These are phyloP conservation scores for Drosophila neocordata DNA, from an alignment of 1,140 invertebrate species.

Conservation along the genomic window DNA sequence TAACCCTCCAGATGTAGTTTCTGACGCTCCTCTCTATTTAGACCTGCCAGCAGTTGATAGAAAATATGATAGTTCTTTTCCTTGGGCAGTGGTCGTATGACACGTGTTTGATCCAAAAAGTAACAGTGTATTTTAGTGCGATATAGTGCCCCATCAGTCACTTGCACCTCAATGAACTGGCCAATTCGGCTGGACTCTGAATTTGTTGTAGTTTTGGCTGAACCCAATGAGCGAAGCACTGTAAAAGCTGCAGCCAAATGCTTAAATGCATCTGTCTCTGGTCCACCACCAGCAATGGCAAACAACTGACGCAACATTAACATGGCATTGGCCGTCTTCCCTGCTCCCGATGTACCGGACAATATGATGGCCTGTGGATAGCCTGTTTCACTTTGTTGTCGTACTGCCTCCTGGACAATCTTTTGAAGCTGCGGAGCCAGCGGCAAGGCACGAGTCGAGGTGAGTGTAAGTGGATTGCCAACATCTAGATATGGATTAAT, in stretches of 20 bases:
- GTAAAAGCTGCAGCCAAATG: constrained; percentile 97
- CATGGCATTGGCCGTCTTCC: constrained; percentile 97
- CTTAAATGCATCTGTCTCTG: constrained; percentile 98
- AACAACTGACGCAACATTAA: constrained; percentile 94
- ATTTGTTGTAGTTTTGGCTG: constrained; percentile 94
- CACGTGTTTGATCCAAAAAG: constrained; percentile 94
- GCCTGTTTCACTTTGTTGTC: constrained; percentile 96
- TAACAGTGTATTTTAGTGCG: constrained; percentile 98
- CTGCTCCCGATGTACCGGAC: constrained; percentile 95
- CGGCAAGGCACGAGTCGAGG: constrained; percentile 89
- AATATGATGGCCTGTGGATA: constrained; percentile 97
- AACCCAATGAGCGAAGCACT: constrained; percentile 94
- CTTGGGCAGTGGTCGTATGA: constrained; percentile 91
- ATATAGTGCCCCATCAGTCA: constrained; percentile 97
- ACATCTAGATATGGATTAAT: constrained; percentile 95
- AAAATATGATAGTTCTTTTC: constrained; percentile 99
- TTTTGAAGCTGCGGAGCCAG: constrained; percentile 90
- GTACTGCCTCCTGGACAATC: constrained; percentile 95
- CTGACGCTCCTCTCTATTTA: constrained; percentile 92
- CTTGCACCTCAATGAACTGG: constrained; percentile 97
- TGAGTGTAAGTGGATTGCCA: constrained; percentile 93
- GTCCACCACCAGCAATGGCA: constrained; percentile 95
- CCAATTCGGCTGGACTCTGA: constrained; percentile 97
- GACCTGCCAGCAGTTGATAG: constrained; percentile 97
- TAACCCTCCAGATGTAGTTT: constrained; percentile 94